Conservation (phyloP, 2,797 vertebrate species). For the Cirrhinus molitorella region DNA sequence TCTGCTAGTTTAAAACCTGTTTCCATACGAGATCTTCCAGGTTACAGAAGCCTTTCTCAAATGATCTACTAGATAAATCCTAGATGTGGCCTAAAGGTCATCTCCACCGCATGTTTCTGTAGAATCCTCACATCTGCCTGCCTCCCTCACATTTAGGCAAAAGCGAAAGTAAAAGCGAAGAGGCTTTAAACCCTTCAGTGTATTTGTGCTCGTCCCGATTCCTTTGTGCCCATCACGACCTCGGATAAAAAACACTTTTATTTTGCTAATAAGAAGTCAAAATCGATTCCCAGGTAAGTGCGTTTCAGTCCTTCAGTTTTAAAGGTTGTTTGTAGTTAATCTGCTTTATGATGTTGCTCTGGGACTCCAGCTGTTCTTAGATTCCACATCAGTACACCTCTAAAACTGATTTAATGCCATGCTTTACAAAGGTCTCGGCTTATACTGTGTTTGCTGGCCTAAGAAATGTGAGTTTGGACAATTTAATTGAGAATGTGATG, state of each 20-base stretch:
- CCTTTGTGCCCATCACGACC: neutral
- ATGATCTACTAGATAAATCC: neutral
- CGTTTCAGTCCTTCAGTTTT: neutral
- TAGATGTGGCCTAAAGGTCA: neutral
- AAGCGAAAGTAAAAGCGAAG: slow-evolving; percentile 3
- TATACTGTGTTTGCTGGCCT: neutral
- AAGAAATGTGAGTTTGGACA: accelerated
- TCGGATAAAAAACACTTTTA: neutral
- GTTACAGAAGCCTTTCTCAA: too few species aligned
- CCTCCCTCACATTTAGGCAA: neutral
- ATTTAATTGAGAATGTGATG: neutral
- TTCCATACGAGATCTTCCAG: neutral
- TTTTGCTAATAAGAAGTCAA: too few species aligned
- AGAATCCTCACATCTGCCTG: neutral
- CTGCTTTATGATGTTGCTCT: neutral
- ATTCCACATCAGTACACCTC: neutral
- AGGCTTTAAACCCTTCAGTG: neutral
- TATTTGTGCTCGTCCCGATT: neutral
- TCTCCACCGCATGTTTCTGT: neutral
- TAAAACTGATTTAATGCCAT: neutral
- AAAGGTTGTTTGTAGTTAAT: neutral
- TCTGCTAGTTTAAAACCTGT: too few species aligned
- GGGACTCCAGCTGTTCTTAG: neutral
- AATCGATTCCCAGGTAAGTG: neutral
- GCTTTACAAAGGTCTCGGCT: neutral